Evolutionary conservation across 2,113 vertebrate species (phyloP), one percentile per base, ranked within the genome.

Genomic region (Scomber colias): DNA sequence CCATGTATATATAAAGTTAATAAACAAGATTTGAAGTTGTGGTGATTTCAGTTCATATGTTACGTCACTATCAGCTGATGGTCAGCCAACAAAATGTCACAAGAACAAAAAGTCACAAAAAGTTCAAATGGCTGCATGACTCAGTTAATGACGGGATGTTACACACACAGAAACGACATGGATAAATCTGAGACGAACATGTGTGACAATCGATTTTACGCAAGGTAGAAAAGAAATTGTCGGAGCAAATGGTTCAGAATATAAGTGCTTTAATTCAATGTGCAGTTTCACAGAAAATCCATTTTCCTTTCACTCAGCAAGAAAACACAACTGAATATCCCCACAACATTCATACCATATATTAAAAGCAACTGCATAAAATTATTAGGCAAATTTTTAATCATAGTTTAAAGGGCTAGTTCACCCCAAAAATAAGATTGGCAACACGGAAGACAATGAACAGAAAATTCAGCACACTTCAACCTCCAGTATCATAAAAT

Each of bases 331-430:
- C 59, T 53, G 11, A 90, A 77, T 11, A 65, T 35, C 8, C 5
- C 30, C 55, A 65, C 66, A 17, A 65, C 68, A 86, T 81, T 86
- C 73, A 78, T 55, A 57, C 71, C 15, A 40, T n/a, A 49, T 84
- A 21, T 79, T 84, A 81, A 87, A 87, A 76, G 50, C 67, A 80
- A 49, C 55, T 64, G 62, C 80, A 81, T 71, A 63, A 76, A 82
- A 83, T 66, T 13, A 65, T 73, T 14, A 63, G 62, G 68, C 64
- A 72, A 69, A 2, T 46, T 75, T 45, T 75, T 45, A 70, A 45
- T 12, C 48, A 57, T 63, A 31, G 73, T 48, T 66, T 62, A 83
- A 64, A 72, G 40, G 59, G 17, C 50, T 66, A 68, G 5, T 84
- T 64, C 15, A 64, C 71, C 65, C 69, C 77, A 27, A 27, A 27